Percentiles rank a stretch among this genome's conserved stretches.
phyloP scores from a whole-genome alignment of 2,113 vertebrate species.

The Atlantisia rogersi region DNA sequence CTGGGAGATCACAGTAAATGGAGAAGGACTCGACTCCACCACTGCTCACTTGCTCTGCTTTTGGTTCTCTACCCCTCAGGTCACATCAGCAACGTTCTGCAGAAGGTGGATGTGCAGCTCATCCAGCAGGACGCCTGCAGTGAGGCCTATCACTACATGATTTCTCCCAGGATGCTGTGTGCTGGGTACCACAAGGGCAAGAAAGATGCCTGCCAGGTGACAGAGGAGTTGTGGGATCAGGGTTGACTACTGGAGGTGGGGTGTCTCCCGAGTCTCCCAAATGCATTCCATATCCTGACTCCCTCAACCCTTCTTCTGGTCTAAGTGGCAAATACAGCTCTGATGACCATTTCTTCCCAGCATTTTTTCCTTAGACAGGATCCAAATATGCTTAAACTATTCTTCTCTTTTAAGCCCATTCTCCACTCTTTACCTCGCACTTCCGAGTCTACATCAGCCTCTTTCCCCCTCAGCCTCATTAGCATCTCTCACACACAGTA shows the following conservation, averaged over 20 bases:
- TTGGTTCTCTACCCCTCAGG: conserved; percentile 66
- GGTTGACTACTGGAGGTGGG: background rate
- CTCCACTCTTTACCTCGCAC: background rate
- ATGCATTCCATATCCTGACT: background rate
- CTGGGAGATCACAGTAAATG: accelerated
- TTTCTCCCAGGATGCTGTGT: conserved; percentile 94
- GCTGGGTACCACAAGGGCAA: conserved; percentile 87
- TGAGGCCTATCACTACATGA: conserved; percentile 83
- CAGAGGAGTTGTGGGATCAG: background rate
- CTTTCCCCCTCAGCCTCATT: background rate
- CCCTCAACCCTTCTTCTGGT: background rate
- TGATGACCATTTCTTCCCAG: background rate
- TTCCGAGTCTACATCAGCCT: background rate
- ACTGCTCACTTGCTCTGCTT: background rate
- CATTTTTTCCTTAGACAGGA: background rate
- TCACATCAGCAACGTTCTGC: conserved; percentile 79
- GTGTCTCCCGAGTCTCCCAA: background rate
- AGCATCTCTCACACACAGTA: background rate
- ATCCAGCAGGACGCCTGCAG: conserved; percentile 87
- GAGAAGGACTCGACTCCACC: background rate
- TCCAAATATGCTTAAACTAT: background rate
- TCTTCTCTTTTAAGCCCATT: background rate
- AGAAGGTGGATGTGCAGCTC: conserved; percentile 87
- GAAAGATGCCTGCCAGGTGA: conserved; percentile 93
- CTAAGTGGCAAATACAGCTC: background rate